phyloP scores from a whole-genome alignment of 2,797 vertebrate species.

The Hyperoplus immaculatus region DNA sequence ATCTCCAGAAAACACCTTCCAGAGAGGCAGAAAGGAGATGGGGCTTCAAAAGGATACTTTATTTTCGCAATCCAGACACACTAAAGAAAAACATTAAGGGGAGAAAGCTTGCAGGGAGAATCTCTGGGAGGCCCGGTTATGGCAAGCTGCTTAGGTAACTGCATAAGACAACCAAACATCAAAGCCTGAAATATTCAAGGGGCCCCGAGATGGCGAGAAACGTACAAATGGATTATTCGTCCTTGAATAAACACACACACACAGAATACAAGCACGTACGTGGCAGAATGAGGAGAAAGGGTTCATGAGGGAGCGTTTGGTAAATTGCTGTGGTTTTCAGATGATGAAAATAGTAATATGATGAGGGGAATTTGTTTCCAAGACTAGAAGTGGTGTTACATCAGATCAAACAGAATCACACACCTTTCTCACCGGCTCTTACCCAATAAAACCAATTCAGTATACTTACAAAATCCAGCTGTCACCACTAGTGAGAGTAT shows the following conservation, averaged over 20 bases:
- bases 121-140: conserved; percentile 65
- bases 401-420: conserved; percentile 27
- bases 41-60: conserved; percentile 74
- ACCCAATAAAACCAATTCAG: conserved; percentile 36
- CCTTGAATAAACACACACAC: conserved; percentile 55
- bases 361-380: conserved; percentile 12
- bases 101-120: conserved; percentile 34
- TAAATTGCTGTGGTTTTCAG: conserved; percentile 14
- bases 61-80: conserved; percentile 68
- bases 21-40: conserved; percentile 49
- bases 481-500: conserved; percentile 31
- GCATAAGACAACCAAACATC: conserved; percentile 75
- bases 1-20: conserved; percentile 79
- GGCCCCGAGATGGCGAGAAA: conserved; percentile 59
- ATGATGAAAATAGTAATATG: conserved; percentile 21
- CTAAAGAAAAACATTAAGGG: conserved; percentile 36
- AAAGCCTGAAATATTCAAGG: conserved; percentile 73
- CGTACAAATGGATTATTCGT: conserved; percentile 75
- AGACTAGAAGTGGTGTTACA: conserved; percentile 4
- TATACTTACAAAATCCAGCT: conserved; percentile 13
- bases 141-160: conserved; percentile 75
- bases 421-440: background rate
- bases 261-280: conserved; percentile 26
- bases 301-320: conserved; percentile 27
- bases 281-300: conserved; percentile 5